Conservation (phyloP, 1,140 invertebrate genomes). For the Zaprionus capensis region DNA sequence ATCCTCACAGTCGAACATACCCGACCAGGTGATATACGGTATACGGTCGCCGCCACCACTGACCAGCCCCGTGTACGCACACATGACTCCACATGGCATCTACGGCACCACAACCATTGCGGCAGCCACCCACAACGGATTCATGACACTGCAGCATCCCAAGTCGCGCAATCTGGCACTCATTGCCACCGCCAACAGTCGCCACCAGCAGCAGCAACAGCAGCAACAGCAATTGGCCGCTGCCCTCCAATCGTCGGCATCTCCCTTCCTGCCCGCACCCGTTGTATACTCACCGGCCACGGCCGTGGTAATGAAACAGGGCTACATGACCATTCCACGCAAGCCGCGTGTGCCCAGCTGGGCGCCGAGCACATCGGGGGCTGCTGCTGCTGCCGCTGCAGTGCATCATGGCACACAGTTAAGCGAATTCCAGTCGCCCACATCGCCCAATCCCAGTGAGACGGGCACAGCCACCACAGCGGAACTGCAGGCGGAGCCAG, state of each 20-base stretch:
- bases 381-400: constrained; percentile 81
- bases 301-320: constrained; percentile 88
- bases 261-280: constrained; percentile 87
- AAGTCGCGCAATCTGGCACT: constrained; percentile 79
- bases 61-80: constrained; percentile 82
- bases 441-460: constrained; percentile 85
- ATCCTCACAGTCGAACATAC: constrained; percentile 91
- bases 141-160: constrained; percentile 83
- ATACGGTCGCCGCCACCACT: constrained; percentile 78
- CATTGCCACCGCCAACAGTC: constrained; percentile 85
- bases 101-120: constrained; percentile 78
- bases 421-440: constrained; percentile 82
- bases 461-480: constrained; percentile 86
- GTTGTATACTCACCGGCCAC: constrained; percentile 85
- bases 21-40: constrained; percentile 85
- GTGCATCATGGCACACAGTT: constrained; percentile 74
- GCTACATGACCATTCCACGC: constrained; percentile 93
- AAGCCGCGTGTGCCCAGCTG: constrained; percentile 92
- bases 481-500: constrained; percentile 87
- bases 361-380: constrained; percentile 87
- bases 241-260: constrained; percentile 84
- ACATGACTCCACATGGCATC: constrained; percentile 80
- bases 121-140: constrained; percentile 72
- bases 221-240: constrained; percentile 71
- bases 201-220: constrained; percentile 79